Base-by-base conservation (phyloP, 2,113 vertebrate genomes). In the Axis porcinus region DNA sequence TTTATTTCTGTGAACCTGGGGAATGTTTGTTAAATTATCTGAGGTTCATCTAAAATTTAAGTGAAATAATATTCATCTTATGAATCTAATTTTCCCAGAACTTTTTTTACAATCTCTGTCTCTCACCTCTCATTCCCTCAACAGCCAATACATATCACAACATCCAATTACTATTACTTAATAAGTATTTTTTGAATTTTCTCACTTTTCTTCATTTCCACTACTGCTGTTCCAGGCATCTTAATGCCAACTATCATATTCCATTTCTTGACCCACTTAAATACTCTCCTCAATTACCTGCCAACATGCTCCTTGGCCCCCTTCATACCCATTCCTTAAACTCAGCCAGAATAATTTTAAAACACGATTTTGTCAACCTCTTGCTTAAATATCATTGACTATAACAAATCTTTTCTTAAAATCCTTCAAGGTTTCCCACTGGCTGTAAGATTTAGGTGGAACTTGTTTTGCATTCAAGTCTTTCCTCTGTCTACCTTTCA, bases 261-360 rank as follows among this genome's bases (percentile, higher is more conserved):
- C 27, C n/a, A 0, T 6, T 40, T 33, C 10, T 50, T 43, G 36
- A n/a, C 4, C 28, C 85, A 28, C 17, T 36, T 43, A 55, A 52
- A 82, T 7, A 21, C 1, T 16, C n/a, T 64, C 36, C 70, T 21
- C 23, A 36, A n/a, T 57, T 50, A 40, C 12, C 52, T 43, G 13
- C 60, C 78, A 27, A 5, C 27, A 10, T 25, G 4, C 2, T 14
- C 14, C 28, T 25, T 47, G 14, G 1, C 3, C 12, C 3, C 23
- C 2, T 27, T 30, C 5, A 4, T 8, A 6, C 2, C 7, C 17
- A 30, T 58, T 76, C 50, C 64, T 86, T 50, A 67, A 88, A 81
- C 30, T 60, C 30, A 70, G n/a, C 8, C 40, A 43, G 23, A 47
- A 64, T 60, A 33, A 86, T 36, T 50, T 93, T 15, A 33, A 86